phyloP scores from a whole-genome alignment of 2,113 vertebrate species.

The Rhea pennata region DNA sequence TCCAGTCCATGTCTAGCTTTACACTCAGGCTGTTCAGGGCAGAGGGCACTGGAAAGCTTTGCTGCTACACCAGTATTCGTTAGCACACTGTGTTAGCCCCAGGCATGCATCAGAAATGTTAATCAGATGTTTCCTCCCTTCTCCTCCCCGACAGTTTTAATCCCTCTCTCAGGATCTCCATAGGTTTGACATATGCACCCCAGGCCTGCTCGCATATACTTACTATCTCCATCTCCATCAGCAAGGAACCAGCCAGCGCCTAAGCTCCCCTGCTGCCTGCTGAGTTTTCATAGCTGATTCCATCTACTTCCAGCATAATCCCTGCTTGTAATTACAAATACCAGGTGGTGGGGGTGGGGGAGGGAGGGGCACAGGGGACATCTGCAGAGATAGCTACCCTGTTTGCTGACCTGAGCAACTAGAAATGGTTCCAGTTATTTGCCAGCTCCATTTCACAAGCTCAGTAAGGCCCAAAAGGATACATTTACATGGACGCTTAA shows the following conservation, averaged over 20 bases:
- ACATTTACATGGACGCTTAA: background rate
- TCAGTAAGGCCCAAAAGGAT: background rate
- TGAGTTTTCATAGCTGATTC: slow-evolving; percentile 15
- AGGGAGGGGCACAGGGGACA: background rate
- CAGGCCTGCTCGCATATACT: background rate
- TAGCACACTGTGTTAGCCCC: background rate
- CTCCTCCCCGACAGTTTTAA: background rate
- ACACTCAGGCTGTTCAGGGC: background rate
- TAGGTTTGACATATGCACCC: background rate
- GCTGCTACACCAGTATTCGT: background rate
- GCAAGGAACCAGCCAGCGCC: background rate
- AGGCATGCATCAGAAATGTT: slow-evolving; percentile 26
- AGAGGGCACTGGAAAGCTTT: background rate
- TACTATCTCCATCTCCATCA: slow-evolving; percentile 27
- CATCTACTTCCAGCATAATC: slow-evolving; percentile 43
- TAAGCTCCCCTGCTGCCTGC: slow-evolving; percentile 27
- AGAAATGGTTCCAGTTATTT: background rate
- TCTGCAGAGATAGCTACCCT: slow-evolving; percentile 11
- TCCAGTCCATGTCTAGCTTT: background rate
- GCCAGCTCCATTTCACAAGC: background rate
- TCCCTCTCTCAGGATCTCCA: background rate
- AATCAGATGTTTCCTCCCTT: background rate
- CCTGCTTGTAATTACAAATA: slow-evolving; percentile 58
- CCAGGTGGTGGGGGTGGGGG: background rate
- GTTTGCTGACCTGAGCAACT: slow-evolving; percentile 7